Base-by-base conservation (phyloP, 2,113 vertebrate species). In the Phycodurus eques region DNA sequence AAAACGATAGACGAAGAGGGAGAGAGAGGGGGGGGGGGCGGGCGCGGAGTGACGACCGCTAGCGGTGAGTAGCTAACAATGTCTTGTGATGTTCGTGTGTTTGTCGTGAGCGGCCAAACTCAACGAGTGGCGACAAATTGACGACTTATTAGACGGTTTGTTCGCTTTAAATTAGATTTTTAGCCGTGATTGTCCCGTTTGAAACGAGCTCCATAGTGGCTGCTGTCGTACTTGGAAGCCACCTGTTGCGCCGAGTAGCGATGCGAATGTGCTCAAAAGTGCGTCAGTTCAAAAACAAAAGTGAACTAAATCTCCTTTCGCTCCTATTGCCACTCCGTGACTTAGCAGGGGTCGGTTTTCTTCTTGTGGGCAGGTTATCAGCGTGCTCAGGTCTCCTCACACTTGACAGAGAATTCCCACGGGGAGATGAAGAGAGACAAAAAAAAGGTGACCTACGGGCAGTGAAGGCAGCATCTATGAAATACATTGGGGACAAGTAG, bases 171-270 rank as follows among this genome's bases (percentile, higher is more conserved):
- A n/a, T n/a, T 0, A 3, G n/a, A 15, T 0, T 47, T 27, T 64
- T 1, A 3, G 13, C 8, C 15, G 59, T 35, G 35, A 42, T n/a
- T 20, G 1, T 13, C 11, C 15, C 0, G 42, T 71, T 63, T 67
- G 7, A 11, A 10, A 47, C 49, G 10, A 39, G 31, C 11, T 35
- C 20, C 65, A 22, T 68, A 47, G 3, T 11, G 51, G 14, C 53
- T 71, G 46, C 1, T 69, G 57, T 3, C 57, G 77, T 22, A 27
- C 59, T 70, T 81, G 67, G 20, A 33, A 59, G 57, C 77, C 84
- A 89, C 88, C 88, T 90, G 89, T 90, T 88, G 84, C 80, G 11
- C 67, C 65, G 64, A 72, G 76, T 63, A 42, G 70, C 69, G 51
- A 73, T 67, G 75, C 15, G 8, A 78, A 75, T 67, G 74, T 44